Percentiles rank a stretch among this genome's conserved stretches.
Conservation (phyloP, 2,888 invertebrate species). For the Serrognathus titanus region DNA sequence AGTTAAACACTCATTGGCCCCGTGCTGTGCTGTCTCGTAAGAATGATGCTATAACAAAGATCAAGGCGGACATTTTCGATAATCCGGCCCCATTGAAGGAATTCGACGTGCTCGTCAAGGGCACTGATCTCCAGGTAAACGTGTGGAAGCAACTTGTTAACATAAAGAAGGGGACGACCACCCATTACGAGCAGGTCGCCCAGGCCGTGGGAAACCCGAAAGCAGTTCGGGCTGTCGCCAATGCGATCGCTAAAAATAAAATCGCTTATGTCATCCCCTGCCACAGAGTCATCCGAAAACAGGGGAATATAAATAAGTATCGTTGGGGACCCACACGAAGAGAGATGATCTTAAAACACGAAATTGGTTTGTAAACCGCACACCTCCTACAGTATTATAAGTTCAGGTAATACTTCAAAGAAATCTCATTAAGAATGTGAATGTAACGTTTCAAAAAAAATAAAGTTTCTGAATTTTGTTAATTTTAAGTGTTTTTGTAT, state of each 20-base stretch:
- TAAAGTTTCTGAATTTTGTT: no score
- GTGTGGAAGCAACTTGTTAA: constrained; percentile 42
- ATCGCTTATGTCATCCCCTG: constrained; percentile 44
- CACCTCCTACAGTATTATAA: no score
- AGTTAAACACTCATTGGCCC: constrained; percentile 34
- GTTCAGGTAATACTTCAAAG: no score
- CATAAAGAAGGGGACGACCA: constrained; percentile 37
- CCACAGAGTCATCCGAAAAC: constrained; percentile 42
- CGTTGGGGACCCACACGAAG: constrained; percentile 39
- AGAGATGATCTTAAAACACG: constrained; percentile 35
- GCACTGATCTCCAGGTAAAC: constrained; percentile 40
- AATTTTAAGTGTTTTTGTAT: no score
- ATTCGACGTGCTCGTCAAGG: constrained; percentile 32
- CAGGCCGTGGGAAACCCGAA: constrained; percentile 38
- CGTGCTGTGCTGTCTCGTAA: constrained; percentile 31
- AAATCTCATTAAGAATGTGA: no score
- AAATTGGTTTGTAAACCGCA: constrained; percentile 22
- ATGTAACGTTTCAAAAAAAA: no score
- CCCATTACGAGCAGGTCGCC: constrained; percentile 41
- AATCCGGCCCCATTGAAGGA: constrained; percentile 12
- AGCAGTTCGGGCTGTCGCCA: constrained; percentile 43
- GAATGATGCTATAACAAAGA: constrained; percentile 20
- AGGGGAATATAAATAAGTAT: constrained; percentile 38
- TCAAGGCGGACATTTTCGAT: constrained; percentile 26
- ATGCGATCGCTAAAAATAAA: constrained; percentile 42